Percentiles rank a stretch among this genome's conserved stretches.
These are phyloP conservation scores for Scortum barcoo DNA, from an alignment of 2,113 vertebrate species.

Conservation along the genomic window DNA sequence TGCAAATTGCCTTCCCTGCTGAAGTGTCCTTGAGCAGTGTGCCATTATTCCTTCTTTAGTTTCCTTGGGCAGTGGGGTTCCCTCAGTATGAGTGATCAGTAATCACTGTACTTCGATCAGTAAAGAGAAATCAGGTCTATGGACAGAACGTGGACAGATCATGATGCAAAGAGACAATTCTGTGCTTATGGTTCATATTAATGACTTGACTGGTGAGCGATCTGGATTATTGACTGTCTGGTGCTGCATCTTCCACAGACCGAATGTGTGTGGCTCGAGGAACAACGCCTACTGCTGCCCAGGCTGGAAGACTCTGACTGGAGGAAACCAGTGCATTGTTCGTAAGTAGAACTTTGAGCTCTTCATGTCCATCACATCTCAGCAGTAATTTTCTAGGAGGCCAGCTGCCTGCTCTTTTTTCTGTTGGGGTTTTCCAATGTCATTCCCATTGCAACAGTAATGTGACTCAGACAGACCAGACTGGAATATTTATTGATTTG, in stretches of 20 bases:
- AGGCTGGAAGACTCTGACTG: constrained; percentile 98
- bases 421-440: not conserved
- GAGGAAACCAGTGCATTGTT: constrained; percentile 99
- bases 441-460: not conserved
- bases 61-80: not conserved
- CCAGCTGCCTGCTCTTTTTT: not conserved
- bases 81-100: not conserved
- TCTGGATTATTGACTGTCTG: constrained; percentile 9
- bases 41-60: not conserved
- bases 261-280: constrained; percentile 97
- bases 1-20: not conserved
- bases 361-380: not conserved
- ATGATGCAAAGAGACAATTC: not conserved
- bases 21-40: constrained; percentile 12
- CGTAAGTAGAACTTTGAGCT: constrained; percentile 86
- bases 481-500: not conserved
- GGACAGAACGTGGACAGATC: not conserved
- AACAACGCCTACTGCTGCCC: constrained; percentile 97
- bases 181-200: not conserved
- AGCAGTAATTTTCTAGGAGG: not conserved
- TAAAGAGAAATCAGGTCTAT: not conserved
- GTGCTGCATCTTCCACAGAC: constrained; percentile 82
- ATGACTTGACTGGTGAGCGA: not conserved
- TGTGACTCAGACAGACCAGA: not conserved
- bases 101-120: not conserved